Evolutionary conservation across 2,888 invertebrate species (phyloP), one percentile per base, ranked within the genome.

Genomic region (Dicyrtomina minuta): DNA sequence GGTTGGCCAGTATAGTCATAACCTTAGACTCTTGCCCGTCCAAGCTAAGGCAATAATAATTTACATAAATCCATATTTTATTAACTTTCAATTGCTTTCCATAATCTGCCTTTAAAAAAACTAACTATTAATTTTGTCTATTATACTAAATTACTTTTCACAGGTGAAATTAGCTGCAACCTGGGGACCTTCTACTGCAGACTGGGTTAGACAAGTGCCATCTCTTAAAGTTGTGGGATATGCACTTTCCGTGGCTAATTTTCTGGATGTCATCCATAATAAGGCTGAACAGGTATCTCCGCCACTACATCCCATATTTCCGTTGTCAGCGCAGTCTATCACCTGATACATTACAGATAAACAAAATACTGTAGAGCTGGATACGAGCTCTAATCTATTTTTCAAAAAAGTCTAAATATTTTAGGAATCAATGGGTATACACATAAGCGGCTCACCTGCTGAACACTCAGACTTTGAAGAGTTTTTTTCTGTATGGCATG

Each of bases 241-340:
- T 17, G 77, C 70, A 8, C 46, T 55, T 65, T 77, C 78, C 3
- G 71, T 60, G 1, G 72, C 73, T n/a, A 78, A 68, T 61, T 73
- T 72, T 17, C 49, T 71, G 24, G 53, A 70, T 0, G 68, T 79
- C 73, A 93, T 80, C 92, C 92, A 93, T n/a, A 86, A 82, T 0
- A 92, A 83, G 0, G 92, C 85, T n/a, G 85, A 83, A 79, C 92
- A 92, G 77, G 89, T 89, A 81, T 92, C 91, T 39, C 93, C 93
- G 24, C 93, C 93, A 0, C 85, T 82, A 81, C 93, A 93, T 0
- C 92, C 93, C 72, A 85, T 84, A 82, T 90, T 90, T 43, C 87
- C 87, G 41, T 87, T 85, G 6, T 84, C 83, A 0, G 92, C 89
- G 83, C 93, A 93, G 82, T 93, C 93, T 77, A 93, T 89, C 78